Evolutionary conservation across 2,797 vertebrate species (phyloP), one percentile per base, ranked within the genome.

Genomic region (Anolis apletophallus): DNA sequence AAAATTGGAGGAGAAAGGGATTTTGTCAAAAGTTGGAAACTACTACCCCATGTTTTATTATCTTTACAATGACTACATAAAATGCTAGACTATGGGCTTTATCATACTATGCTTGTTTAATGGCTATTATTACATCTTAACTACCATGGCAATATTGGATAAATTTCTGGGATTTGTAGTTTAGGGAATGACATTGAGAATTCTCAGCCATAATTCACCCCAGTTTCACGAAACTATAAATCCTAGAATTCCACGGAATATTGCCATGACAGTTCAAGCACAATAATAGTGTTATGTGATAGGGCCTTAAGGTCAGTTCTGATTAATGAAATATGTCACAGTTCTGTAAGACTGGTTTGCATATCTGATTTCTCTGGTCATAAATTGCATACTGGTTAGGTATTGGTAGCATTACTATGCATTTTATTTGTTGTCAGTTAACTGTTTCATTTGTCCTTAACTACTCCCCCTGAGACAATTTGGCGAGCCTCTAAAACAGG

Each of bases 361-460:
- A 86, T 91, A 88, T 87, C 26, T n/a, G 78, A 88, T 90, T 84
- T 21, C 68, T 59, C 80, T 19, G 64, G 50, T 74, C 75, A 72
- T 80, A 64, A 77, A 85, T 19, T 83, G 34, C 78, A 83, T 90
- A 61, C 19, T 78, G 57, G 78, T 87, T 89, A 46, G 5, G 0
- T 82, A 89, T 32, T 75, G 16, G 0, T 26, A 86, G 1, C 46
- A 29, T 68, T 68, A 91, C 59, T 88, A 68, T 10, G 29, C 86
- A 79, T 86, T 88, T 88, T 16, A 79, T 57, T 82, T 88, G 2
- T 34, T 3, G 88, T 79, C 73, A 83, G 52, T 91, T 67, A 88
- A 88, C 83, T 78, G 79, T 71, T 61, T 9, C 46, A 73, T 74
- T 34, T 81, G 93, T 91, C 72, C 83, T 79, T 89, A 86, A 36